These are phyloP conservation scores for Pollenia amentaria DNA, from an alignment of 2,888 invertebrate species.

Conservation along the genomic window DNA sequence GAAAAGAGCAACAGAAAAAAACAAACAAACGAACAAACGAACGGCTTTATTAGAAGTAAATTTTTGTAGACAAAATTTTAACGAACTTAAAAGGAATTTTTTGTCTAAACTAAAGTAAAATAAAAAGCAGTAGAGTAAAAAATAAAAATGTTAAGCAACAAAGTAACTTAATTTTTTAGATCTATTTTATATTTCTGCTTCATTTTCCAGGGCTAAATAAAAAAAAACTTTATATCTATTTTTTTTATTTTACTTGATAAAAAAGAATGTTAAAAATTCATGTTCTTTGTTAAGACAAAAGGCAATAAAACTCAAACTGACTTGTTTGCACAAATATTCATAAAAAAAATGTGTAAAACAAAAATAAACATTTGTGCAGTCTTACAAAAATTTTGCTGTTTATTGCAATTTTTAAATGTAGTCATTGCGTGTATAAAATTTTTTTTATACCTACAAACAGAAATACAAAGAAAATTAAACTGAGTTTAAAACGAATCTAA, in stretches of 20 bases:
- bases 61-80: conserved; percentile 63
- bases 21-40: neutral
- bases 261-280: conserved; percentile 61
- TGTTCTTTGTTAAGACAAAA: conserved; percentile 56
- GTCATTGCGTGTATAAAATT: conserved; percentile 6
- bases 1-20: conserved; percentile 22
- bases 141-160: conserved; percentile 21
- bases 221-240: conserved; percentile 18
- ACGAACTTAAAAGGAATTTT: conserved; percentile 64
- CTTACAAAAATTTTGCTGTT: conserved; percentile 62
- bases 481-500: neutral
- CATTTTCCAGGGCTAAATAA: conserved; percentile 22
- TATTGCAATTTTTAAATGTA: conserved; percentile 49
- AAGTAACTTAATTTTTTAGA: conserved; percentile 36
- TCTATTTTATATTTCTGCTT: conserved; percentile 52
- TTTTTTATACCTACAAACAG: neutral
- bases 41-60: conserved; percentile 63
- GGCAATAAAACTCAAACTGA: conserved; percentile 61
- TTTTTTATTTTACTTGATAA: conserved; percentile 46
- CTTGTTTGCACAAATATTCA: conserved; percentile 43
- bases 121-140: neutral
- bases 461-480: conserved; percentile 11
- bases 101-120: conserved; percentile 24
- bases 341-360: neutral
- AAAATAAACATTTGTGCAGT: conserved; percentile 56